Conservation (phyloP, 2,888 invertebrate genomes). For the Lithophane leautieri region DNA sequence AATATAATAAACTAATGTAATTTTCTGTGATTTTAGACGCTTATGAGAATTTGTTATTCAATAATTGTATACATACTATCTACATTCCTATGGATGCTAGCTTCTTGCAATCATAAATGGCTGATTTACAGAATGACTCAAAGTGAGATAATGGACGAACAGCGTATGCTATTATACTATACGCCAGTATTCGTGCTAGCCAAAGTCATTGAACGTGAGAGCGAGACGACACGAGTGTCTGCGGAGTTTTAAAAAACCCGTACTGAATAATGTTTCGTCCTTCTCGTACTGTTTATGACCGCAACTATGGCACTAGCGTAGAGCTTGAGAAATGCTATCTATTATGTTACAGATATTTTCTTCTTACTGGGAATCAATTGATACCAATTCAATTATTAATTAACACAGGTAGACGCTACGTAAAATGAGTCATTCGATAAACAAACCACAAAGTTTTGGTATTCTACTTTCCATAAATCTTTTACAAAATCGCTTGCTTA, state of each 20-base stretch:
- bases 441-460: conserved; percentile 42
- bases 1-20: conserved; percentile 1
- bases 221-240: not conserved
- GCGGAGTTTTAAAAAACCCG: not conserved
- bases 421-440: conserved; percentile 27
- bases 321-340: not conserved
- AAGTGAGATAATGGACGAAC: not conserved
- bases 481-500: conserved; percentile 31
- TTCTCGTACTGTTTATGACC: conserved; percentile 1
- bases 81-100: conserved; percentile 39
- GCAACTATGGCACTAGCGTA: not conserved
- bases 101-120: conserved; percentile 37
- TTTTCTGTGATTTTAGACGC: conserved; percentile 20
- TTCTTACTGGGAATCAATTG: not conserved
- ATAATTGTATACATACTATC: conserved; percentile 52
- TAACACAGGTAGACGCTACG: not conserved
- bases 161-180: not conserved
- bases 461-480: conserved; percentile 26
- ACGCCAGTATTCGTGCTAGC: not conserved
- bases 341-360: not conserved
- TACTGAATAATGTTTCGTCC: not conserved
- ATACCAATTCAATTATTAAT: not conserved
- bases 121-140: conserved; percentile 37
- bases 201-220: not conserved
- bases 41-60: conserved; percentile 10